Evolutionary conservation across 92 coral and sea anemone species (phyloP), one percentile per base, ranked within the genome.

Genomic region (Phenganax stokvisi): DNA sequence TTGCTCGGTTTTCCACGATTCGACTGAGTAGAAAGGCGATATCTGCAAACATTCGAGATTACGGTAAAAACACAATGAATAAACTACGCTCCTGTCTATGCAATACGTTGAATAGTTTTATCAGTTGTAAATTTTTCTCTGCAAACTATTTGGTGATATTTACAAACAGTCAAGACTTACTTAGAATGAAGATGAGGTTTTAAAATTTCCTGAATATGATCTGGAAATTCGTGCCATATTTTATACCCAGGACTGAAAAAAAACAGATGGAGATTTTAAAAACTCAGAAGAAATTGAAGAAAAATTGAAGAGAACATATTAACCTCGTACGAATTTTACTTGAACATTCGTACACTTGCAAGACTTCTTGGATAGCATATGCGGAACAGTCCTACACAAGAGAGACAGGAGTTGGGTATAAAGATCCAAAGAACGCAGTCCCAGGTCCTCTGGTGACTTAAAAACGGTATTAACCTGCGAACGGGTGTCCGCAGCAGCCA

Each of bases 321-420:
- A 61, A 79, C 83, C 62, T 79, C 30, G 83, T 63, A 20, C 72
- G 57, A 79, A 56, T 51, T 65, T 63, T 79, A 54, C 53, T 79
- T 8, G 83, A 67, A 69, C 99, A 96, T 56, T 87, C 99, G 52
- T 88, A 96, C 16, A 89, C 86, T 68, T 92, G 92, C 8, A 96
- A 84, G n/a, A 92, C 99, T 79, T 96, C 99, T 75, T 96, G 99
- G 3, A 96, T 96, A 17, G 99, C 99, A 79, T 96, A 96, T 0
- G 99, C 99, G 15, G 97, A 96, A 80, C 99, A 96, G 85, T 96
- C 99, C 99, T 96, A 60, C 0, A 58, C 74, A 60, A 78, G 58
- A 51, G 54, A 53, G 31, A 71, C 25, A 37, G 16, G 16, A 9
- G 7, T 69, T 47, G 6, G 5, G 10, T n/a, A 69, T 8, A 12